Conservation (phyloP, 2,888 invertebrate species). For the Leptopilina syphax region DNA sequence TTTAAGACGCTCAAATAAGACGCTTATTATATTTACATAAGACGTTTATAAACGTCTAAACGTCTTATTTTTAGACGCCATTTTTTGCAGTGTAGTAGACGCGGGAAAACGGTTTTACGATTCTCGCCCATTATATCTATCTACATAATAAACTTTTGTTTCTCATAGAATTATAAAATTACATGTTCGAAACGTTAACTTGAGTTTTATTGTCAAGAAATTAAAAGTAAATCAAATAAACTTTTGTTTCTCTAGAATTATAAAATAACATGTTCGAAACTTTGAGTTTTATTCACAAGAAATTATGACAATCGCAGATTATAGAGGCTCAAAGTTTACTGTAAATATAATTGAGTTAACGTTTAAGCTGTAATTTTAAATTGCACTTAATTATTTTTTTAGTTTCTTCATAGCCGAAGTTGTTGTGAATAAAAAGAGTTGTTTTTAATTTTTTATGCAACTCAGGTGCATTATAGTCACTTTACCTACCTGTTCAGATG, state of each 20-base stretch:
- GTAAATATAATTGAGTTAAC: neutral
- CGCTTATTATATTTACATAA: too few relatives aligned
- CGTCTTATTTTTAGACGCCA: too few relatives aligned
- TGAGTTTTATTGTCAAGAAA: neutral
- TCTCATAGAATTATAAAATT: neutral
- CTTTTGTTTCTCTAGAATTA: neutral
- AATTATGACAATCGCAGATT: neutral
- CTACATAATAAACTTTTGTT: neutral
- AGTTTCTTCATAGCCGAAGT: neutral
- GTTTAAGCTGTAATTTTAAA: neutral
- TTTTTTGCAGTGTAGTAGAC: too few relatives aligned
- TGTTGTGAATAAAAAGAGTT: too few relatives aligned
- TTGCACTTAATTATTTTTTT: too few relatives aligned
- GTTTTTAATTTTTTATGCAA: too few relatives aligned
- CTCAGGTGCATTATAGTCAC: too few relatives aligned
- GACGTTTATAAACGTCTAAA: too few relatives aligned
- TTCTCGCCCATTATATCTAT: neutral
- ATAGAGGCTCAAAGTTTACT: neutral
- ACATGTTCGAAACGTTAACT: slow-evolving; percentile 1
- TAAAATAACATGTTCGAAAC: neutral
- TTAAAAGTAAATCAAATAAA: neutral
- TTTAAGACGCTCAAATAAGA: too few relatives aligned
- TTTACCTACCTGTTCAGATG: too few relatives aligned
- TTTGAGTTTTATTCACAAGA: neutral
- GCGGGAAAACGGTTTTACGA: neutral